A percentile compares a stretch with the other conserved stretches of the same genome.
phyloP scores from a whole-genome alignment of 2,113 vertebrate genomes.

The Megatriorchis doriae region DNA sequence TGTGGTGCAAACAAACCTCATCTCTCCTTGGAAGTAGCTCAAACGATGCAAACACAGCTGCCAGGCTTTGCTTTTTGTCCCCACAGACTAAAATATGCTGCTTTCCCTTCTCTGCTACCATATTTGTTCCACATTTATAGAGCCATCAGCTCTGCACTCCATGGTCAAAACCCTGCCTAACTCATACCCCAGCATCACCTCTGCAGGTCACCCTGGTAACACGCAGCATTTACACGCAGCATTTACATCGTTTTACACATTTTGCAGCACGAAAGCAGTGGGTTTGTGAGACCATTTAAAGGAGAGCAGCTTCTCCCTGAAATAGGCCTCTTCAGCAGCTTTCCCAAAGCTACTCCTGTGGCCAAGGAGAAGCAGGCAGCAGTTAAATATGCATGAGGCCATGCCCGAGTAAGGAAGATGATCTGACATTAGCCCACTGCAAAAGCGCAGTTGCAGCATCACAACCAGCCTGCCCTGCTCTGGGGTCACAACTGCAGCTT shows the following conservation, averaged over 20 bases:
- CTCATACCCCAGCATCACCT: neutral
- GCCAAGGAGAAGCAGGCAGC: neutral
- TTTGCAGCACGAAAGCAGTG: rapidly evolving
- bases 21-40: neutral
- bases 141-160: neutral
- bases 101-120: neutral
- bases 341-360: neutral
- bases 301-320: neutral
- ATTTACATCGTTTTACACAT: neutral
- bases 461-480: neutral
- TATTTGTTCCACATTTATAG: neutral
- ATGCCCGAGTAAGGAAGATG: neutral
- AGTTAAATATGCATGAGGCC: neutral
- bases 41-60: rapidly evolving
- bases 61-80: neutral
- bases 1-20: neutral
- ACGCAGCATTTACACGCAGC: rapidly evolving
- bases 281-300: neutral
- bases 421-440: neutral
- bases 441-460: neutral
- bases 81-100: neutral
- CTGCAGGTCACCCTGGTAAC: neutral
- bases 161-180: rapidly evolving
- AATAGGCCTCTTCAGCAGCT: neutral
- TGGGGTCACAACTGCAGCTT: neutral